These are phyloP conservation scores for Eilema depressum DNA, from an alignment of 2,888 invertebrate species.

Conservation along the genomic window DNA sequence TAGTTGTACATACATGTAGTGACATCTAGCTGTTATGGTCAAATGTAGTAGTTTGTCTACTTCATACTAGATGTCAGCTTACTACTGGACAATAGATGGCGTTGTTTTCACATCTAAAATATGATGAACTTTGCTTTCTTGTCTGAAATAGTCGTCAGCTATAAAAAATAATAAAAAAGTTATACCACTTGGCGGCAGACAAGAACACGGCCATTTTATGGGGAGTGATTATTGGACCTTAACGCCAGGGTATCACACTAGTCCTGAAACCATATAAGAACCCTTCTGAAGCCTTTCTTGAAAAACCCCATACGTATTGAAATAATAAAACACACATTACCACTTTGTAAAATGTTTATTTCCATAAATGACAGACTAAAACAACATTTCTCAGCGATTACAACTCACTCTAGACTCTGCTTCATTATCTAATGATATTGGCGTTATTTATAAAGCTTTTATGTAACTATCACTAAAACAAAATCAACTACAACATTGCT, in stretches of 20 bases:
- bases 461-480: conserved; percentile 46
- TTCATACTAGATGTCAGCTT: conserved; percentile 49
- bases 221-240: too few species aligned
- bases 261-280: too few species aligned
- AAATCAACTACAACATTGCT: conserved; percentile 47
- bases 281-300: too few species aligned
- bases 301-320: not conserved
- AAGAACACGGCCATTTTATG: too few species aligned
- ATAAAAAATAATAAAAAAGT: too few species aligned
- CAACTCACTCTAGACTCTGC: conserved; percentile 70
- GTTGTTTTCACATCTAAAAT: conserved; percentile 8
- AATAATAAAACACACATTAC: conserved; percentile 44
- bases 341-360: conserved; percentile 78
- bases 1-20: not conserved
- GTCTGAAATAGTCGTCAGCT: too few species aligned
- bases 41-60: conserved; percentile 29
- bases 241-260: too few species aligned
- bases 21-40: conserved; percentile 24
- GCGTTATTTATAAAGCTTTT: conserved; percentile 75
- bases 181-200: too few species aligned
- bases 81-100: conserved; percentile 54
- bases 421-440: conserved; percentile 58
- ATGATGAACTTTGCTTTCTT: too few species aligned
- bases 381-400: conserved; percentile 75
- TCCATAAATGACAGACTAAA: conserved; percentile 77